These are phyloP conservation scores for Dasyornis broadbenti DNA, from an alignment of 2,113 vertebrate species.

Conservation along the genomic window DNA sequence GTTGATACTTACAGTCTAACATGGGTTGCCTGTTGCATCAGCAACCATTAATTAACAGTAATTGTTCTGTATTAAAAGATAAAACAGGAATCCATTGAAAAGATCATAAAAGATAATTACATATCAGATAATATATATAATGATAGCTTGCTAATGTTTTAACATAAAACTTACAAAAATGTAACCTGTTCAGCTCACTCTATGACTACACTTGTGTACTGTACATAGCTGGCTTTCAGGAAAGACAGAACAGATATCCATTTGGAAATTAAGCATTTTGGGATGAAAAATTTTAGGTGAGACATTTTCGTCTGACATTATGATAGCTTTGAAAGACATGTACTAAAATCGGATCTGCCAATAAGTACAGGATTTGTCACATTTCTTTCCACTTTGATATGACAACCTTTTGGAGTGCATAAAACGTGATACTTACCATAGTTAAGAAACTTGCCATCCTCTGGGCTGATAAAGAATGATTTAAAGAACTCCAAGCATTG, in stretches of 20 bases:
- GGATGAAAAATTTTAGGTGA: not conserved
- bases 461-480: not conserved
- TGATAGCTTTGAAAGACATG: not conserved
- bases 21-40: not conserved
- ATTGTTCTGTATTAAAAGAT: not conserved
- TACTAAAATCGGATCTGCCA: not conserved
- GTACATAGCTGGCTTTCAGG: not conserved
- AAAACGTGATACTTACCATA: not conserved
- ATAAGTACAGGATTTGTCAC: fast-evolving
- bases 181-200: not conserved
- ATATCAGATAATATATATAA: not conserved
- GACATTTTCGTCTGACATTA: not conserved
- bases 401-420: not conserved
- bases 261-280: not conserved
- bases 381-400: not conserved
- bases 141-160: not conserved
- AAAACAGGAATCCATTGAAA: not conserved
- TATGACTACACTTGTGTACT: not conserved
- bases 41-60: not conserved
- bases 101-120: conserved; percentile 9
- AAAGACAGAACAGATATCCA: not conserved
- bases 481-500: not conserved
- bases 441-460: not conserved
- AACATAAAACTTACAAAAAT: not conserved
- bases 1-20: not conserved